Evolutionary conservation across 1,140 invertebrate genomes (phyloP), one percentile per base, ranked within the genome.

Genomic region (Drosophila repleta): DNA sequence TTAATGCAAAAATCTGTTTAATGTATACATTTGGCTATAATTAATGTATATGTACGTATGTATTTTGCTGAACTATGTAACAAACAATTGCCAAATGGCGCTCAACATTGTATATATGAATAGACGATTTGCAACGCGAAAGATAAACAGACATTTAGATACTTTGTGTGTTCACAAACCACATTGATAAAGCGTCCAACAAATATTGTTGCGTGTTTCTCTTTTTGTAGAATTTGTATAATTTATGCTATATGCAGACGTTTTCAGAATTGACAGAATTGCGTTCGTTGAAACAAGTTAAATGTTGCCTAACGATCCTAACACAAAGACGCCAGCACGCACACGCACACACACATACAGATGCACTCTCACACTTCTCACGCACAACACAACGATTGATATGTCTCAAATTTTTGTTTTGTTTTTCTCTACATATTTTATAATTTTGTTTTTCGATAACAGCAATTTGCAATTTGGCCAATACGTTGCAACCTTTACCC

Each of bases 161-260:
- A 15, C 7, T 39, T 35, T 32, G 32, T 1, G 2, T 35, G 10
- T 13, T 35, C 24, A 63, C 48, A 39, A 62, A 51, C 15, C 46
- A 18, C 24, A 24, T 24, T 15, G 5, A 13, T 13, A 6, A 49
- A 24, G 13, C n/a, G 17, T 6, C n/a, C 48, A 32, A 51, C 49
- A 51, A 51, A 51, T 51, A 51, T 45, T 57, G 29, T 20, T 18
- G 21, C 39, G n/a, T 57, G 7, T 7, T 57, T 58, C 45, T 68
- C 69, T 79, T 55, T 62, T 48, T 43, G 29, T 63, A 52, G 52
- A 51, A 29, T 39, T 62, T 45, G 24, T 62, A 51, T 60, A 53
- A 72, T 72, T 72, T 66, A 72, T 67, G 69, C 69, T 72, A 72
- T 72, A 72, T 66, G 68, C 61, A 57, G 32, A 57, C 45, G 15